phyloP scores from a whole-genome alignment of 2,888 invertebrate species.

The Melangyna quadrimaculata region DNA sequence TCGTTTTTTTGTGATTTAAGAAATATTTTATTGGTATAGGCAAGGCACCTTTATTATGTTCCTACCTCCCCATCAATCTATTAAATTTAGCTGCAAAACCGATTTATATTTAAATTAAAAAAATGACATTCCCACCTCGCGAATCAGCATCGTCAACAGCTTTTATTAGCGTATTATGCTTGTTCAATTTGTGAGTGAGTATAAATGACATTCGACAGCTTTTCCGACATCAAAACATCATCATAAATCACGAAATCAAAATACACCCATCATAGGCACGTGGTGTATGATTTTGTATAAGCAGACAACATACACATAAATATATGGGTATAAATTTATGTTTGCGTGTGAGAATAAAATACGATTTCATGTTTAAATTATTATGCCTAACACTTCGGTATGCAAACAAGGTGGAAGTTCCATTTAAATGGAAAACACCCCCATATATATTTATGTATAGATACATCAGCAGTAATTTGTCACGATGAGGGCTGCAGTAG shows the following conservation, averaged over 20 bases:
- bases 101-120: slow-evolving; percentile 69
- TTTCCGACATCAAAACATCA: slow-evolving; percentile 56
- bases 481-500: too few species aligned
- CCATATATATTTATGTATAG: too few species aligned
- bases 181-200: slow-evolving; percentile 20
- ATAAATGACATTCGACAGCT: slow-evolving; percentile 69
- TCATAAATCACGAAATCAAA: slow-evolving; percentile 67
- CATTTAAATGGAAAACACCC: slow-evolving; percentile 71
- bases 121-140: slow-evolving; percentile 43
- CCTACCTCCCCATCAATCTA: too few species aligned
- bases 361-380: slow-evolving; percentile 73
- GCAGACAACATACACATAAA: too few species aligned
- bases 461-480: too few species aligned
- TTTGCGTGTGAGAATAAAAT: slow-evolving; percentile 24
- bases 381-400: slow-evolving; percentile 70
- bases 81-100: slow-evolving; percentile 1
- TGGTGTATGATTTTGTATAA: background rate
- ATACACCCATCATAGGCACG: slow-evolving; percentile 25
- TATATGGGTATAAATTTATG: background rate
- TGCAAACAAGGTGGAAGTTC: slow-evolving; percentile 72
- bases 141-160: slow-evolving; percentile 58
- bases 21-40: too few species aligned
- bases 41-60: too few species aligned
- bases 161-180: background rate
- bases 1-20: too few species aligned